Conservation (phyloP, 2,113 vertebrate genomes). For the Dipodomys stephensi region DNA sequence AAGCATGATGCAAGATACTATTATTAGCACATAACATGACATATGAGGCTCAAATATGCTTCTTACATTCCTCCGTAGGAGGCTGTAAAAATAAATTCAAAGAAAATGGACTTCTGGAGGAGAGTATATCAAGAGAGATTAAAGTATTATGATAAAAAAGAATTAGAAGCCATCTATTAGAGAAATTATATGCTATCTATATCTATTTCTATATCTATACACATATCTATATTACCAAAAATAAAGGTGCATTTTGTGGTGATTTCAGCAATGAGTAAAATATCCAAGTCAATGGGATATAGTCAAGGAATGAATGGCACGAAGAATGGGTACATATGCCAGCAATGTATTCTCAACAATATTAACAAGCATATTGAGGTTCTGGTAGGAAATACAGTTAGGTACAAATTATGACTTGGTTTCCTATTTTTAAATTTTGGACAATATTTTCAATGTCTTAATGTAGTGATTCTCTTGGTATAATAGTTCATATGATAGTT, state of each 20-base stretch:
- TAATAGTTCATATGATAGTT: background rate
- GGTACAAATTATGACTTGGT: background rate
- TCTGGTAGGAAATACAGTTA: background rate
- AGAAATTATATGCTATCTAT: background rate
- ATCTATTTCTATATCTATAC: no score
- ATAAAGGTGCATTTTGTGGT: background rate
- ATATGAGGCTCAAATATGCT: constrained; percentile 15
- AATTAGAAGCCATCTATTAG: background rate
- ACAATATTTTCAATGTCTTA: background rate
- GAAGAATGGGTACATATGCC: background rate
- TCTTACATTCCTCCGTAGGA: background rate
- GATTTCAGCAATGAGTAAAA: background rate
- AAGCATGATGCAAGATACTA: background rate
- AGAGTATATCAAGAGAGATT: background rate
- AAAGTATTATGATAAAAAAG: constrained; percentile 19
- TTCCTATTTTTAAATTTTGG: background rate
- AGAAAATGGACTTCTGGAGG: background rate
- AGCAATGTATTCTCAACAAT: background rate
- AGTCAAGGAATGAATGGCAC: background rate
- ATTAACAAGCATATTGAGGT: background rate
- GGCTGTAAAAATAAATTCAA: constrained; percentile 13
- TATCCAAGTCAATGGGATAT: background rate
- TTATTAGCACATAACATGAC: background rate
- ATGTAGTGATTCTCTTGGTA: background rate
- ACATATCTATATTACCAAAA: background rate